Conservation (phyloP, 2,888 invertebrate species). For the Melolontha melolontha region DNA sequence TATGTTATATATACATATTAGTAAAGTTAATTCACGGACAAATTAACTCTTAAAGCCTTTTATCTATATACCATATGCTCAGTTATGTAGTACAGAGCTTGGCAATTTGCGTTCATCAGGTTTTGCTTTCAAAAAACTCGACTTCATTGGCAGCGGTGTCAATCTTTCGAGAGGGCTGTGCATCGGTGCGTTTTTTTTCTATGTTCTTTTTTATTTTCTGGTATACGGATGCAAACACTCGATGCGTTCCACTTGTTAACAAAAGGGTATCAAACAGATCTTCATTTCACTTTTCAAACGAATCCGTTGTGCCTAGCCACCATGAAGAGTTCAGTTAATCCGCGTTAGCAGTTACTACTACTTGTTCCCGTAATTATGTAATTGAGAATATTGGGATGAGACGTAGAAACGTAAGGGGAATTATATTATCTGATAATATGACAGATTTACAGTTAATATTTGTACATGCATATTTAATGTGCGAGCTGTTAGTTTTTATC, state of each 20-base stretch:
- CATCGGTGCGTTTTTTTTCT: constrained; percentile 14
- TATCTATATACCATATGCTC: constrained; percentile 38
- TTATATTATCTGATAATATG: constrained; percentile 36
- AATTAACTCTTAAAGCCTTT: constrained; percentile 34
- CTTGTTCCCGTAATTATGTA: constrained; percentile 39
- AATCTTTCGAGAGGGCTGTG: constrained; percentile 23
- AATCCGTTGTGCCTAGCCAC: too few species aligned
- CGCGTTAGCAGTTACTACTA: constrained; percentile 25
- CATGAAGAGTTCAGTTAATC: too few species aligned
- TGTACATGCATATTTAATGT: constrained; percentile 33
- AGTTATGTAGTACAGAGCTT: constrained; percentile 38
- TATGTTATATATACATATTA: not conserved
- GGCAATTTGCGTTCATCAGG: constrained; percentile 43
- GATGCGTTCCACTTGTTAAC: too few species aligned
- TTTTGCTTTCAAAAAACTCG: constrained; percentile 48
- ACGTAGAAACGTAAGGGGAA: not conserved
- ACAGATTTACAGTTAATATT: constrained; percentile 26
- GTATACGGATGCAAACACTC: too few species aligned
- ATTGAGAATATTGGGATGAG: constrained; percentile 13
- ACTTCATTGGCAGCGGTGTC: constrained; percentile 21
- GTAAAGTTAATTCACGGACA: constrained; percentile 13
- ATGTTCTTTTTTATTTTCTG: not conserved
- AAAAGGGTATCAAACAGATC: too few species aligned
- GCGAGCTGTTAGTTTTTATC: constrained; percentile 14
- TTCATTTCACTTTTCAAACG: too few species aligned